Conservation (phyloP, 2,797 vertebrate species). For the Arrhamphus sclerolepis region DNA sequence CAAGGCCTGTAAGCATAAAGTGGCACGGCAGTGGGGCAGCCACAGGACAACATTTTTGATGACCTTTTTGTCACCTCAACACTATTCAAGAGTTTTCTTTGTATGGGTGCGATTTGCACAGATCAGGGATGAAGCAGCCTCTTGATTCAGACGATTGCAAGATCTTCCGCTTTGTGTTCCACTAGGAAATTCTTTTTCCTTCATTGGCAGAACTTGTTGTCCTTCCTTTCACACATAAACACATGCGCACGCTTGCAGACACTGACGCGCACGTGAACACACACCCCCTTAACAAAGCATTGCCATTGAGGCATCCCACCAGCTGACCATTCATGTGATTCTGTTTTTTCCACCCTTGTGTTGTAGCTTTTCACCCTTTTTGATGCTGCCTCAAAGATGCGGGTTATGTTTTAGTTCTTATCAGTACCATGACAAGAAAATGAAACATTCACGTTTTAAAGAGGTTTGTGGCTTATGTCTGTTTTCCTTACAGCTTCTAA, state of each 20-base stretch:
- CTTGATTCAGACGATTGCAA: constrained; percentile 59
- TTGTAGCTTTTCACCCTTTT: no score
- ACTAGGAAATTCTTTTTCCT: constrained; percentile 45
- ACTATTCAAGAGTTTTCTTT: constrained; percentile 23
- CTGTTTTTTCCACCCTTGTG: constrained; percentile 27
- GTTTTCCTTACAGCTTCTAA: no score
- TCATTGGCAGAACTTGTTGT: constrained; percentile 55
- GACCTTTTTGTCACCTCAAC: no score
- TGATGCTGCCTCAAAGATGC: no score
- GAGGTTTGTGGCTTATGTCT: no score
- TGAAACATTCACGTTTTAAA: no score
- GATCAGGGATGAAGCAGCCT: constrained; percentile 47
- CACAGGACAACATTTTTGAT: background rate
- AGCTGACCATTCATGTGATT: constrained; percentile 46
- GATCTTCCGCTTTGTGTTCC: constrained; percentile 51
- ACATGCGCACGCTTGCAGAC: constrained; percentile 19
- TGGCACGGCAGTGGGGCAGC: no score
- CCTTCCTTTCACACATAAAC: constrained; percentile 36
- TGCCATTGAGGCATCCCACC: constrained; percentile 48
- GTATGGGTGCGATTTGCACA: constrained; percentile 58
- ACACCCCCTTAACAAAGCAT: constrained; percentile 30
- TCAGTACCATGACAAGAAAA: no score
- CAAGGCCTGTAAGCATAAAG: background rate
- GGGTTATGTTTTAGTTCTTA: no score
- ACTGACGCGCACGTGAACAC: constrained; percentile 8